Evolutionary conservation across 2,888 invertebrate genomes (phyloP), one percentile per base, ranked within the genome.

Genomic region (Agrochola lychnidis): DNA sequence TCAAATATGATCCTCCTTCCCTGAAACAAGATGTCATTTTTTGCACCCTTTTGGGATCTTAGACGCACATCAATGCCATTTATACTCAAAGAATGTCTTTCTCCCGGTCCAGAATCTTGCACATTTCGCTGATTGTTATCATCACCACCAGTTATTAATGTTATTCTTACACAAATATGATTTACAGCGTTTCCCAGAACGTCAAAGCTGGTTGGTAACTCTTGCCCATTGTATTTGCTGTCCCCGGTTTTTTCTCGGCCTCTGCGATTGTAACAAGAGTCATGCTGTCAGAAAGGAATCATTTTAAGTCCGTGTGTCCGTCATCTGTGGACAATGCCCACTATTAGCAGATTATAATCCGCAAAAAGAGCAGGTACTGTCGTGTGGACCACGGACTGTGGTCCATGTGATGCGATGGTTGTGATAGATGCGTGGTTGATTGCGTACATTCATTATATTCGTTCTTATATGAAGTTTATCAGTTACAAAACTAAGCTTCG

Each of bases 271-370:
- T 88, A 84, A 89, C 87, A 83, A 88, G 90, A 91, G 91, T 91
- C 89, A 91, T 84, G 83, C 85, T 92, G 89, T 82, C 82, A 86
- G 87, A 90, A 90, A 89, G 88, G 88, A 89, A 90, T 90, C 89
- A 91, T 92, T 92, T 92, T 90, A 89, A 91, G 92, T 91, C 87
- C 88, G 90, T 90, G 88, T 90, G 93, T 93, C 94, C 93, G 93
- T 94, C 94, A 93, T 94, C 92, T 93, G 93, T 77, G 94, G 94
- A 96, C 96, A 96, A 96, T 96, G 96, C 96, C 96, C 95, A 94
- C 96, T 95, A 96, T 96, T 96, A 96, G 92, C 94, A 94, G 94
- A 95, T 96, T 95, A 95, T 94, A 93, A 94, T 94, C 90, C 90
- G 94, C 96, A 94, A 96, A 95, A 96, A 95, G 94, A 94, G 95